Conservation (phyloP, 2,797 vertebrate species). For the Lophotriccus pileatus region DNA sequence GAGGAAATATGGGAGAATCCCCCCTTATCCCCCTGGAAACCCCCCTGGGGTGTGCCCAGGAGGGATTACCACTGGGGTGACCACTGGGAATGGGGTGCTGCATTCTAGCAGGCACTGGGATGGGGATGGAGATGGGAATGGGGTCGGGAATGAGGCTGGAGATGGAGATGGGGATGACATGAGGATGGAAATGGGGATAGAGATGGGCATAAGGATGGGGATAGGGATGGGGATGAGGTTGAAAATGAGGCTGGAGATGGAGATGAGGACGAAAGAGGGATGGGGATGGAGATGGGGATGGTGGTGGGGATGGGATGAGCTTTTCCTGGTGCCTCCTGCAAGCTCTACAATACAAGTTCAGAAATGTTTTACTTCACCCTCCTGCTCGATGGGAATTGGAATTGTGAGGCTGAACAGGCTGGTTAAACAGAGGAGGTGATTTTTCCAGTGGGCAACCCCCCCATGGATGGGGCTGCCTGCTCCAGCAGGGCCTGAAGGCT, state of each 20-base stretch:
- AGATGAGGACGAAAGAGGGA: background rate
- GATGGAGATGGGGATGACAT: background rate
- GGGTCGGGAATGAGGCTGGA: background rate
- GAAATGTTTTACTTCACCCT: background rate
- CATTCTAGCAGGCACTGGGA: background rate
- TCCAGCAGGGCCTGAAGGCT: background rate
- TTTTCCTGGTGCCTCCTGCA: background rate
- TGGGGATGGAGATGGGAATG: background rate
- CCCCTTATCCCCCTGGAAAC: background rate
- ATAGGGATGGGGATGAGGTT: background rate
- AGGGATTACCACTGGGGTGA: background rate
- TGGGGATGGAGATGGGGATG: background rate
- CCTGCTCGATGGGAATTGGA: background rate
- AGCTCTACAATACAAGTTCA: background rate
- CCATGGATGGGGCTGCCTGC: fast-evolving
- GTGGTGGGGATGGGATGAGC: background rate
- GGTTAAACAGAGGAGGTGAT: background rate
- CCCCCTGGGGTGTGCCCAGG: fast-evolving
- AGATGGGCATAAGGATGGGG: background rate
- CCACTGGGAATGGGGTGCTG: background rate
- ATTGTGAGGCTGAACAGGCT: background rate
- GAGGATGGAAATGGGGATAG: no score
- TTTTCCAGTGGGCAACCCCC: background rate
- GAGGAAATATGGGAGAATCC: background rate
- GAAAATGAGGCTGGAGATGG: background rate